phyloP scores from a whole-genome alignment of 30 jellyfish, hydroid and myxozoan genomes.

The Hydractinia echinata region DNA sequence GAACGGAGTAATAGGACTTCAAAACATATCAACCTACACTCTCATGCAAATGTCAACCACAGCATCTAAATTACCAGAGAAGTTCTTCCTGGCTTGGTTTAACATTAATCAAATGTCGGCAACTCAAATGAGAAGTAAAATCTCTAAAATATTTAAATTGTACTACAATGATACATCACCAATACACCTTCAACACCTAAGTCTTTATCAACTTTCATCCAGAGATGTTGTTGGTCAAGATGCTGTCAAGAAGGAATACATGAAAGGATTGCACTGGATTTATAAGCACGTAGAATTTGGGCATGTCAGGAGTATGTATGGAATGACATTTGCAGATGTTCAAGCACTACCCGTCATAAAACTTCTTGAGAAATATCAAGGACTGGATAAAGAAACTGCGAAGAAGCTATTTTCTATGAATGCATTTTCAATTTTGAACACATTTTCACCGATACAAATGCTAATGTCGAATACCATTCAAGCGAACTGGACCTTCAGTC shows the following conservation, averaged over 20 bases:
- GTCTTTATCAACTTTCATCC: neutral
- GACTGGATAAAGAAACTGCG: neutral
- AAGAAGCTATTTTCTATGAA: neutral
- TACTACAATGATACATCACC: too few species aligned
- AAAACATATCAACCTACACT: neutral
- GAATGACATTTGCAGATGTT: neutral
- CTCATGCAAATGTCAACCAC: neutral
- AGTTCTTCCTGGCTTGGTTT: neutral
- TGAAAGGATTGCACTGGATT: neutral
- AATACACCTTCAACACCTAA: too few species aligned
- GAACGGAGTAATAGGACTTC: neutral
- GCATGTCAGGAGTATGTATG: neutral
- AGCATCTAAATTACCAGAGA: constrained; percentile 3
- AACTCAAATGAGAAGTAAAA: neutral
- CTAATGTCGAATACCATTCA: too few species aligned
- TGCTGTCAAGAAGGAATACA: too few species aligned
- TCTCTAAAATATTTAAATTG: neutral
- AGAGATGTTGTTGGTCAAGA: neutral
- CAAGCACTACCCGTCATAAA: neutral
- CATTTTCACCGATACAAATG: neutral
- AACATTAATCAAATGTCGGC: neutral
- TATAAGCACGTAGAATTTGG: neutral
- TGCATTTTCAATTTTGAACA: neutral
- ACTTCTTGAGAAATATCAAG: neutral
- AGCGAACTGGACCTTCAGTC: neutral